Conservation (phyloP, 2,113 vertebrate genomes). For the Fulmarus glacialis region DNA sequence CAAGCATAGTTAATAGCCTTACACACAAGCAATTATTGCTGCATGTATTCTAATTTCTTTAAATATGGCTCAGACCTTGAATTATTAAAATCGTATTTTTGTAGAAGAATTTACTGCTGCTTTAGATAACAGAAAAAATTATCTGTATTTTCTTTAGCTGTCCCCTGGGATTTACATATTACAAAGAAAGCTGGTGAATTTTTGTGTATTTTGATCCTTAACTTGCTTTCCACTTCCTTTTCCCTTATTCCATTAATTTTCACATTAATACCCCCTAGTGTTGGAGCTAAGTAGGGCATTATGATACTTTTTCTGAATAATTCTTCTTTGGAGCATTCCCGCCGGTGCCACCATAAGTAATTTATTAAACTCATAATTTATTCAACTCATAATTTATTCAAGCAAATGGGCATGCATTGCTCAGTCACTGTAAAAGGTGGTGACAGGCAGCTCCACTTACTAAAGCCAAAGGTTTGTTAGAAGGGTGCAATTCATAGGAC, state of each 20-base stretch:
- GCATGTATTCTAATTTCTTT: neutral
- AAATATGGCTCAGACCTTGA: neutral
- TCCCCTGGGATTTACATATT: neutral
- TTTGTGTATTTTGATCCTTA: neutral
- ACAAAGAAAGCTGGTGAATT: neutral
- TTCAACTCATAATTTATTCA: neutral
- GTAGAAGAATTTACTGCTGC: neutral
- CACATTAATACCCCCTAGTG: slow-evolving; percentile 20
- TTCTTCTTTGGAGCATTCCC: neutral
- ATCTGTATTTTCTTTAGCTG: neutral
- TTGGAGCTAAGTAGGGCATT: neutral
- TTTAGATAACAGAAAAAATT: neutral
- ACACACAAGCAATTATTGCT: neutral
- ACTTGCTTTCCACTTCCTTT: neutral
- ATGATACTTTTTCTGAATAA: neutral
- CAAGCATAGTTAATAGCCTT: neutral
- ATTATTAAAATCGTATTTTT: neutral
- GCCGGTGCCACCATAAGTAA: neutral
- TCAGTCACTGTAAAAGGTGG: neutral
- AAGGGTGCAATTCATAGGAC: neutral
- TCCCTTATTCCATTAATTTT: neutral
- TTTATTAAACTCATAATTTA: neutral
- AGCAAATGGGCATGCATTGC: neutral
- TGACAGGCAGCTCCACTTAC: neutral
- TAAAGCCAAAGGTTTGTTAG: neutral